phyloP scores from a whole-genome alignment of 2,888 invertebrate species.

The Noctua comes region DNA sequence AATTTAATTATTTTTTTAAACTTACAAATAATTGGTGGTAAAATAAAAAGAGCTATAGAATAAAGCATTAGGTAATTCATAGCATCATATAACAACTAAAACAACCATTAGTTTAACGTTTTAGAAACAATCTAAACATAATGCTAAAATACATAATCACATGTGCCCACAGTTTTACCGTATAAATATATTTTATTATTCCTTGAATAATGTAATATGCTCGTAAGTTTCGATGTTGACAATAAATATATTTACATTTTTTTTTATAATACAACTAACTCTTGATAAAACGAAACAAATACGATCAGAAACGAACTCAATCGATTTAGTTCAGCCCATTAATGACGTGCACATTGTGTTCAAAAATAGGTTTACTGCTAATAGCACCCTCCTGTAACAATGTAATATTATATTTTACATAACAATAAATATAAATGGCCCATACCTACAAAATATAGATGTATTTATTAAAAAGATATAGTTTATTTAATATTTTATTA shows the following conservation, averaged over 20 bases:
- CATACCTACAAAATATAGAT: neutral
- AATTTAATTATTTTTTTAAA: slow-evolving; percentile 5
- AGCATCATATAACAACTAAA: neutral
- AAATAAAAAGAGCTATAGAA: slow-evolving; percentile 28
- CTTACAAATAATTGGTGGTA: slow-evolving; percentile 15
- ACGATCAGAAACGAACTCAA: slow-evolving; percentile 64
- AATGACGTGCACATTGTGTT: slow-evolving; percentile 57
- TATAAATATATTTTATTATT: slow-evolving; percentile 31
- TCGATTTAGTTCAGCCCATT: slow-evolving; percentile 61
- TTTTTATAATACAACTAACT: slow-evolving; percentile 32
- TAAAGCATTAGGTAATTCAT: neutral
- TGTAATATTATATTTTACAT: neutral
- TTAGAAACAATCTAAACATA: slow-evolving; percentile 25
- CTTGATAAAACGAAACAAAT: slow-evolving; percentile 56
- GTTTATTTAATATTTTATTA: slow-evolving; percentile 13
- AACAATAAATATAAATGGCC: neutral
- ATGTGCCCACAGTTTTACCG: slow-evolving; percentile 11
- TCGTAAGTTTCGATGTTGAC: slow-evolving; percentile 50
- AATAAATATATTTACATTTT: slow-evolving; percentile 36
- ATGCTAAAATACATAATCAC: slow-evolving; percentile 27
- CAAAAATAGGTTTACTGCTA: slow-evolving; percentile 47
- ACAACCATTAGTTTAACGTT: slow-evolving; percentile 24
- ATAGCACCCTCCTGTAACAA: slow-evolving; percentile 19
- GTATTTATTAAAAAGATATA: neutral
- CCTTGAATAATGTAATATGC: slow-evolving; percentile 21